phyloP scores from a whole-genome alignment of 2,797 vertebrate genomes.

The Kryptopterus vitreolus region DNA sequence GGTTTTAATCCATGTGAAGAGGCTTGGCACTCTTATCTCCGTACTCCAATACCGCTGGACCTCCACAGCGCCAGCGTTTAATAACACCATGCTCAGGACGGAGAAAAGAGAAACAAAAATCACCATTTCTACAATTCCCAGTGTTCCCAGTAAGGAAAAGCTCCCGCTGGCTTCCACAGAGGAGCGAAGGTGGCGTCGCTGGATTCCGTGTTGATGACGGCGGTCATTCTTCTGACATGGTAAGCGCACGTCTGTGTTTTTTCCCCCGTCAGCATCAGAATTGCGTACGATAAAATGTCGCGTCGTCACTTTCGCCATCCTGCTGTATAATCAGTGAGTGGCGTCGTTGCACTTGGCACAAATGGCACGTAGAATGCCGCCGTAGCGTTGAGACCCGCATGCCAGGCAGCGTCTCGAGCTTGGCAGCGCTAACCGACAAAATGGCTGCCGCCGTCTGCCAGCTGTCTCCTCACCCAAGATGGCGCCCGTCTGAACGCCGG shows the following conservation, averaged over 20 bases:
- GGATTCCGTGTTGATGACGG: conserved; percentile 30
- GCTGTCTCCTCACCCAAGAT: conserved; percentile 76
- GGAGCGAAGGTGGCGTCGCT: background rate
- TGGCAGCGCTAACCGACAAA: conserved; percentile 77
- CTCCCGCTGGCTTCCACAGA: background rate
- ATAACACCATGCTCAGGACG: conserved; percentile 20
- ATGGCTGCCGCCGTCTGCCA: conserved; percentile 77
- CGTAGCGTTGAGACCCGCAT: conserved; percentile 39
- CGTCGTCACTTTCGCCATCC: background rate
- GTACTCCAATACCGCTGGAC: conserved; percentile 29
- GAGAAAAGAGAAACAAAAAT: conserved; percentile 24
- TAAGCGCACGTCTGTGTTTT: conserved; percentile 35
- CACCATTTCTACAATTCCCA: background rate
- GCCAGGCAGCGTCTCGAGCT: conserved; percentile 61
- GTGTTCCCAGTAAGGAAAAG: conserved; percentile 19
- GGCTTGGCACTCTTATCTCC: conserved; percentile 18
- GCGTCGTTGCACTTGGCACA: background rate
- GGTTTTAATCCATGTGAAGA: conserved; percentile 42
- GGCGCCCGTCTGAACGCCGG: conserved; percentile 70
- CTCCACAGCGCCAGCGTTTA: conserved; percentile 31
- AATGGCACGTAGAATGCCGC: conserved; percentile 5
- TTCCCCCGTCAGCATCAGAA: too few species aligned
- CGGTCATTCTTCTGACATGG: conserved; percentile 26
- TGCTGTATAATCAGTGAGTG: conserved; percentile 4
- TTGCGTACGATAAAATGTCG: too few species aligned